phyloP scores from a whole-genome alignment of 1,140 invertebrate species.

The Spodoptera frugiperda region DNA sequence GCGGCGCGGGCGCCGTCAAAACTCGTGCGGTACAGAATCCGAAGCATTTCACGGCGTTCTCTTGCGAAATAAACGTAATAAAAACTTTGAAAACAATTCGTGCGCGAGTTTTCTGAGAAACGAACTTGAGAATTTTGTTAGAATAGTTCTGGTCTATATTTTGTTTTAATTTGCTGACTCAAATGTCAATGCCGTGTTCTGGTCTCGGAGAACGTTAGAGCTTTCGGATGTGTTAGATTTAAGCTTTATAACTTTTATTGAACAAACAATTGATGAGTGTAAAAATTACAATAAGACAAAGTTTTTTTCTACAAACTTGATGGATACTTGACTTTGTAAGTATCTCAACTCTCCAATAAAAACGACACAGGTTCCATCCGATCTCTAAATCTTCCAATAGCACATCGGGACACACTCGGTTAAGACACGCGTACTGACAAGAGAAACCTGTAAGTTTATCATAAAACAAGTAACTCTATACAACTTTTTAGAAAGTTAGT shows the following conservation, averaged over 20 bases:
- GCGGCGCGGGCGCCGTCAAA: constrained; percentile 36
- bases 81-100: constrained; percentile 39
- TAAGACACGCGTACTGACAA: constrained; percentile 9
- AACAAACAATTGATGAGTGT: too few relatives aligned
- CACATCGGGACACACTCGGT: constrained; percentile 3
- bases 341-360: not conserved
- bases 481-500: constrained; percentile 46
- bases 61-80: constrained; percentile 49
- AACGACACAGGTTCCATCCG: not conserved
- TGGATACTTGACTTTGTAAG: not conserved
- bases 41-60: constrained; percentile 48
- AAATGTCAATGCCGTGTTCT: constrained; percentile 30
- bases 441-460: constrained; percentile 38
- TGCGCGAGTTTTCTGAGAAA: constrained; percentile 33
- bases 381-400: not conserved
- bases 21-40: constrained; percentile 51
- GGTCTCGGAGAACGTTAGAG: not conserved
- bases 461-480: constrained; percentile 44
- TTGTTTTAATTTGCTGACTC: constrained; percentile 6
- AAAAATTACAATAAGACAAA: too few relatives aligned
- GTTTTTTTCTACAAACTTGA: not conserved
- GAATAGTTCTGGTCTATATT: constrained; percentile 32
- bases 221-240: not conserved
- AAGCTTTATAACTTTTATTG: too few relatives aligned
- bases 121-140: not conserved